These are phyloP conservation scores for Aldrovandia affinis DNA, from an alignment of 2,797 vertebrate genomes.

Conservation along the genomic window DNA sequence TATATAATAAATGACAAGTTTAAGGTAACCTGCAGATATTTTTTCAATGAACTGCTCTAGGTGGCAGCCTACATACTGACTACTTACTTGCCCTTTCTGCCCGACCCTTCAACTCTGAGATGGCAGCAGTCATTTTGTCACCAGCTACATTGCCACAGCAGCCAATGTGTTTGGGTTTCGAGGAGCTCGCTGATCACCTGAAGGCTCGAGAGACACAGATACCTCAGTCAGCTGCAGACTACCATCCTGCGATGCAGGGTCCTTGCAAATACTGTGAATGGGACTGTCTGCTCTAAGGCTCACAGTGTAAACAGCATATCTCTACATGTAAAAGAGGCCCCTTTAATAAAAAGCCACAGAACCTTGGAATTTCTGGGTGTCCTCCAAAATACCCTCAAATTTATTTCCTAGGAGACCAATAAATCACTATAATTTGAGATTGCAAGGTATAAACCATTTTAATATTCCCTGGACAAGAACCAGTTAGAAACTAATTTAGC, in stretches of 20 bases:
- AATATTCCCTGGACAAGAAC: slow-evolving; percentile 50
- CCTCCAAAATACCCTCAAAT: slow-evolving; percentile 39
- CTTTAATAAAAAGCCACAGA: slow-evolving; percentile 36
- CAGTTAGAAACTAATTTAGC: slow-evolving; percentile 33
- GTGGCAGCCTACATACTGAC: too few species aligned
- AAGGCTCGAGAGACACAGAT: background rate
- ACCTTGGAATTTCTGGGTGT: slow-evolving; percentile 42
- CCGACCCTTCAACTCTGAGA: background rate
- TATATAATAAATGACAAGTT: background rate
- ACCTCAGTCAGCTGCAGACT: background rate
- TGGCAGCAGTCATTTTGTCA: background rate
- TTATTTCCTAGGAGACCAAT: slow-evolving; percentile 43
- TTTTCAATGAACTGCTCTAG: too few species aligned
- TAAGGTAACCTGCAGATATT: background rate
- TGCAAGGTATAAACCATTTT: slow-evolving; percentile 49
- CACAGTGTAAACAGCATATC: slow-evolving; percentile 21
- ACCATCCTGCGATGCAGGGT: background rate
- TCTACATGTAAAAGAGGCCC: slow-evolving; percentile 36
- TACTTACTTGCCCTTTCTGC: background rate
- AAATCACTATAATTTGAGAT: slow-evolving; percentile 48
- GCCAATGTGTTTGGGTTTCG: background rate
- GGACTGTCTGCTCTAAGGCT: background rate
- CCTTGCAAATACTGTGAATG: background rate
- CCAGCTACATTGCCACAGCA: background rate
- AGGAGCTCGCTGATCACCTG: background rate